phyloP scores from a whole-genome alignment of 2,113 vertebrate genomes.

The Hyperoodon ampullatus region DNA sequence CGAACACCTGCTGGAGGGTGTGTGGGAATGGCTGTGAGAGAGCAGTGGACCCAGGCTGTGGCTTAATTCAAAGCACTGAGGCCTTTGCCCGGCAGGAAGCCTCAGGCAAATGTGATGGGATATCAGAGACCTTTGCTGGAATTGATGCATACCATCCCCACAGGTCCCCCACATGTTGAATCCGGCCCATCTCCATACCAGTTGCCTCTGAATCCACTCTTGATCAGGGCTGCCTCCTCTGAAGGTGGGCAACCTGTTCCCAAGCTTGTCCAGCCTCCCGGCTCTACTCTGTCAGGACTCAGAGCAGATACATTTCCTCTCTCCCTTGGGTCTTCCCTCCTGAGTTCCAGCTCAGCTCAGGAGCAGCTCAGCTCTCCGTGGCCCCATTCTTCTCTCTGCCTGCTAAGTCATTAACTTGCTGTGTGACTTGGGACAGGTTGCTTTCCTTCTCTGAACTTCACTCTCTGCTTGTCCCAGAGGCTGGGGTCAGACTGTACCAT shows the following conservation, averaged over 20 bases:
- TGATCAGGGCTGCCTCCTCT: background rate
- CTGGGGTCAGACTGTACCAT: background rate
- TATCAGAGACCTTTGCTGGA: background rate
- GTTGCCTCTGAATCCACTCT: background rate
- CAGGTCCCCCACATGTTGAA: fast-evolving
- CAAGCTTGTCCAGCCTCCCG: background rate
- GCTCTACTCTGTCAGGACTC: background rate
- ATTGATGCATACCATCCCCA: fast-evolving
- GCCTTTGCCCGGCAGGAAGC: slow-evolving; percentile 2
- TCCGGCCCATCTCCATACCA: background rate
- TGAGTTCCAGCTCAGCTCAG: background rate
- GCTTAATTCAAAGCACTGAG: background rate
- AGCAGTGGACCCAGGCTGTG: background rate
- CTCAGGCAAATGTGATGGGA: background rate
- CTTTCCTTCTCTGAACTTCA: background rate
- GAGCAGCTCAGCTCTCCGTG: background rate
- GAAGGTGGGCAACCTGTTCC: background rate
- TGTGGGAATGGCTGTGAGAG: background rate
- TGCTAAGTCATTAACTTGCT: background rate
- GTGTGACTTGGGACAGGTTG: background rate
- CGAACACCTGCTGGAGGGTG: background rate
- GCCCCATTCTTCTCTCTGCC: background rate
- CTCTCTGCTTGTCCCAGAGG: background rate
- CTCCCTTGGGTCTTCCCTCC: background rate
- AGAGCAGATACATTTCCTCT: background rate